phyloP scores from a whole-genome alignment of 2,797 vertebrate genomes.

The Erethizon dorsatum region DNA sequence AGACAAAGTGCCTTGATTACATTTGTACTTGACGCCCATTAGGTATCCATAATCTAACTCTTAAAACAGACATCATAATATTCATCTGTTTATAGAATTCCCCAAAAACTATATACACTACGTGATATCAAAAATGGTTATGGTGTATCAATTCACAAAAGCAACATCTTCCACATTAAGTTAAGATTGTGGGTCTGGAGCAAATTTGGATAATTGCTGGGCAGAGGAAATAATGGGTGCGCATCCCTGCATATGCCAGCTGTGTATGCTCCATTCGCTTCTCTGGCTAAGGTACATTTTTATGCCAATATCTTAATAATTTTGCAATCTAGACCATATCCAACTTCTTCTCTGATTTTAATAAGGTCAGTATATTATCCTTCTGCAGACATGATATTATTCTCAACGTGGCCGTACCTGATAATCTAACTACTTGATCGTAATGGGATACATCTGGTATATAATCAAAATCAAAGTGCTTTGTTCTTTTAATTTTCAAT shows the following conservation, averaged over 20 bases:
- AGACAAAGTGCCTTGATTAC: background rate
- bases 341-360: conserved; percentile 17
- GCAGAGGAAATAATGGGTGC: background rate
- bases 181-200: background rate
- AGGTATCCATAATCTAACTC: background rate
- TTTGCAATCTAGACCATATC: background rate
- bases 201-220: background rate
- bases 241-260: background rate
- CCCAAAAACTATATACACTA: background rate
- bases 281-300: background rate
- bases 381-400: background rate
- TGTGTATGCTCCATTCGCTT: background rate
- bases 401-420: background rate
- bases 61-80: background rate
- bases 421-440: background rate
- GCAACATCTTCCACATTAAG: background rate
- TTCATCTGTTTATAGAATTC: background rate
- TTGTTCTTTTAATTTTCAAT: background rate
- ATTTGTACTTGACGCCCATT: background rate
- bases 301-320: conserved; percentile 23
- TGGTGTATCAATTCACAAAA: background rate
- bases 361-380: background rate
- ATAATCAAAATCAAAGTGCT: background rate
- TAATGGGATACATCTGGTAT: background rate
- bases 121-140: background rate